Evolutionary conservation across 2,797 vertebrate species (phyloP).

Genomic region (Danio choprae): DNA sequence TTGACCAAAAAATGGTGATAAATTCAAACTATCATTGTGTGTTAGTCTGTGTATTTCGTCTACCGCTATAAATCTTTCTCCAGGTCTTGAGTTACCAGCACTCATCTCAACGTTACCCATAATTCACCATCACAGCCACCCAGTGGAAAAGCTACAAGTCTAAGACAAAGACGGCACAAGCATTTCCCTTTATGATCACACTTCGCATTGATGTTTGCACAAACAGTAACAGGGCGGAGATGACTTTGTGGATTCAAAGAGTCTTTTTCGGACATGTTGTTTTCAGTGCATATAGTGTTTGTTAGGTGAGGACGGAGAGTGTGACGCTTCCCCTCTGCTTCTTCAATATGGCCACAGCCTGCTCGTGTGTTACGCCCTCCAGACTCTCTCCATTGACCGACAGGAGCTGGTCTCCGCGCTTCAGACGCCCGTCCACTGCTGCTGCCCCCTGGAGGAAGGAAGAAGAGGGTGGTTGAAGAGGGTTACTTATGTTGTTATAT

Average conservation of each 20-base stretch:
- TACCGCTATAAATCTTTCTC: neutral
- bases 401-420: conserved; percentile 92
- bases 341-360: conserved; percentile 90
- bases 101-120: conserved; percentile 3
- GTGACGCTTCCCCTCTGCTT: conserved; percentile 86
- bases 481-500: no score
- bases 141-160: conserved; percentile 1
- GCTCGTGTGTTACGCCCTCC: conserved; percentile 89
- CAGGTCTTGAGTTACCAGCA: conserved; percentile 31
- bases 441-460: conserved; percentile 85
- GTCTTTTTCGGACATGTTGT: conserved; percentile 42
- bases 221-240: neutral
- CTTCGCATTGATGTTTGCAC: neutral
- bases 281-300: conserved; percentile 26
- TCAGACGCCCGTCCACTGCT: conserved; percentile 86
- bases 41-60: neutral
- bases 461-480: neutral
- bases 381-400: conserved; percentile 88
- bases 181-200: conserved; percentile 26
- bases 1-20: neutral
- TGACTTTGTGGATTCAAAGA: conserved; percentile 1
- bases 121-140: neutral
- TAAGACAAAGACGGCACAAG: conserved; percentile 6
- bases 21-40: neutral
- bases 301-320: conserved; percentile 86